These are phyloP conservation scores for Alosa alosa DNA, from an alignment of 2,113 vertebrate species.

Conservation along the genomic window DNA sequence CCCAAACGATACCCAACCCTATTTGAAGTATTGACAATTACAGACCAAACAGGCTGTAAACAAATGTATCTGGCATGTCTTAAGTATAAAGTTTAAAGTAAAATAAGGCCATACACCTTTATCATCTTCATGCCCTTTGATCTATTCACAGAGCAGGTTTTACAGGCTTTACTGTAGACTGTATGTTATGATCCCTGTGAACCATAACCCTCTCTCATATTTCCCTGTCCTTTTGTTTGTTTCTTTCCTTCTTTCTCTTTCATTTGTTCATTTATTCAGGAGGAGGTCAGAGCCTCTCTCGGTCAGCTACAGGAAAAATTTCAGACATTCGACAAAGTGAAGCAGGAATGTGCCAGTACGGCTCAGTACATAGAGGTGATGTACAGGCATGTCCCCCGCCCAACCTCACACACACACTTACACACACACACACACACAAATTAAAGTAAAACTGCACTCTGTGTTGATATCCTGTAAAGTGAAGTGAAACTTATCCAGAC, in stretches of 20 bases:
- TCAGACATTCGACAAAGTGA: conserved; percentile 18
- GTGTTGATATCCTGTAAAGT: background rate
- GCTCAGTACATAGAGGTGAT: conserved; percentile 28
- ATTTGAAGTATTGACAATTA: background rate
- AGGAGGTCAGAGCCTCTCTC: conserved; percentile 16
- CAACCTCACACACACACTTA: background rate
- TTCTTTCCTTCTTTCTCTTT: background rate
- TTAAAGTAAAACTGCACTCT: background rate
- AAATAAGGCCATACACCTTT: no score
- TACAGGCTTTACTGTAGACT: no score
- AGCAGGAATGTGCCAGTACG: conserved; percentile 21
- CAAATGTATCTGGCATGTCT: background rate
- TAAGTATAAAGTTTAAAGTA: no score
- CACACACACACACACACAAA: background rate
- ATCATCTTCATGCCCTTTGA: no score
- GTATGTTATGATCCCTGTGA: no score
- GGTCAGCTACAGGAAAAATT: background rate
- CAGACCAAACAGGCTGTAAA: background rate
- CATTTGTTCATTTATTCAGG: background rate
- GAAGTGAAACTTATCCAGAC: no score
- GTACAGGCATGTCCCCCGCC: background rate
- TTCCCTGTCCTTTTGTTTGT: background rate
- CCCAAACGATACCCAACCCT: no score
- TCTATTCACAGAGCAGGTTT: no score
- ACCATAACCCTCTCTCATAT: no score